Evolutionary conservation across 1,140 invertebrate genomes (phyloP).

Genomic region (Lepidotrigona ventralis): DNA sequence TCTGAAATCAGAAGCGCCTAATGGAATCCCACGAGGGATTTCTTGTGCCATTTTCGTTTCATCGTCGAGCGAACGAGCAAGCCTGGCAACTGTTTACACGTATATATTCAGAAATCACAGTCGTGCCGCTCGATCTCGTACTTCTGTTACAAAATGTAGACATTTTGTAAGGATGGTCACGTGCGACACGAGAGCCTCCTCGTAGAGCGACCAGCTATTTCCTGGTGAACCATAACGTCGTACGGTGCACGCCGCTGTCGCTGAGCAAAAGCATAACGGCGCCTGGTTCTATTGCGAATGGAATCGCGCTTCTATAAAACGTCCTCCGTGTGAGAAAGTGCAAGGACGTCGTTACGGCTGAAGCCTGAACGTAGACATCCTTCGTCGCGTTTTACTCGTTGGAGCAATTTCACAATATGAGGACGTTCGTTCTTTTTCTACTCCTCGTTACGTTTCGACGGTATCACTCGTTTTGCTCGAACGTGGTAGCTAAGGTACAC

Average conservation of each 20-base stretch:
- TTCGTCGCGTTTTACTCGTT: constrained; percentile 39
- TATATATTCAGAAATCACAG: constrained; percentile 2
- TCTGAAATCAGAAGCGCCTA: background rate
- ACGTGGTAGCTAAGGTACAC: background rate
- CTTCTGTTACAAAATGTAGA: constrained; percentile 35
- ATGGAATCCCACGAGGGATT: background rate
- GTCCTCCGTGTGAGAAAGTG: constrained; percentile 64
- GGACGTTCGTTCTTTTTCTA: constrained; percentile 35
- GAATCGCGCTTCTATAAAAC: constrained; percentile 64
- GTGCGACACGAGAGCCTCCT: background rate
- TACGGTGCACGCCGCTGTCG: constrained; percentile 22
- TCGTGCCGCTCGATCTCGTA: background rate
- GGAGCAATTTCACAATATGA: constrained; percentile 57
- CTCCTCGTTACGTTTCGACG: background rate
- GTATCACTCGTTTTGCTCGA: background rate
- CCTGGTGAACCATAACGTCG: constrained; percentile 34
- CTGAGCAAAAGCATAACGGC: constrained; percentile 64
- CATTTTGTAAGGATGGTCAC: background rate
- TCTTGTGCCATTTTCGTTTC: background rate
- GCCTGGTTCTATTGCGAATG: constrained; percentile 37
- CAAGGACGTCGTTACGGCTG: constrained; percentile 66
- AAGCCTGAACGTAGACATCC: constrained; percentile 50
- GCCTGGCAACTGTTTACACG: constrained; percentile 5
- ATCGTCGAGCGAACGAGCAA: background rate
- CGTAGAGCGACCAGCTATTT: background rate